Evolutionary conservation across 2,888 invertebrate genomes (phyloP).

Genomic region (Buathra laborator): DNA sequence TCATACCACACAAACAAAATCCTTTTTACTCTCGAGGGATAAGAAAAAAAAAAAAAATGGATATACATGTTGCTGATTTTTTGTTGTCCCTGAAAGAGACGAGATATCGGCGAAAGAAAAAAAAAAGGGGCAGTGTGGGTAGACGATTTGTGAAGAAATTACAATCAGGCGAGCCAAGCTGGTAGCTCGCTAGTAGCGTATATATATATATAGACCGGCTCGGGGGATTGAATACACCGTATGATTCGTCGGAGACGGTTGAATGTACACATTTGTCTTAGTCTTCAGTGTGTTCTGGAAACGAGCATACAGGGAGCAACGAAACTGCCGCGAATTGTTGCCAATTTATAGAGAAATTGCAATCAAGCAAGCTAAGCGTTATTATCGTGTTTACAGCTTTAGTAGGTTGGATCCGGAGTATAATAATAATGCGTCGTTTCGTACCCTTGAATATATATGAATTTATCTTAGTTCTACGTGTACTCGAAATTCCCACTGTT

Average conservation of each 20-base stretch:
- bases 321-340: background rate
- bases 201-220: too few relatives aligned
- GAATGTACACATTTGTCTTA: background rate
- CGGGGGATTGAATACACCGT: background rate
- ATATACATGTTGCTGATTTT: conserved; percentile 11
- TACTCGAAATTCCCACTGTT: background rate
- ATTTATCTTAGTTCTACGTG: background rate
- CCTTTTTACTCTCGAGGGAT: conserved; percentile 1
- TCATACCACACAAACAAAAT: background rate
- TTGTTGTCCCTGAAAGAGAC: conserved; percentile 1
- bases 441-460: background rate
- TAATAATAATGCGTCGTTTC: background rate
- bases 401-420: background rate
- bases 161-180: conserved; percentile 5
- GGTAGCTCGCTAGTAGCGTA: too few relatives aligned
- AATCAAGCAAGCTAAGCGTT: conserved; percentile 14
- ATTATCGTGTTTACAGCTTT: background rate
- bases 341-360: conserved; percentile 1
- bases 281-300: background rate
- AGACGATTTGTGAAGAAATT: conserved; percentile 14
- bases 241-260: background rate
- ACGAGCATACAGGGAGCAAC: background rate
- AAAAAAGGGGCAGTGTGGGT: background rate
- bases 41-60: conserved; percentile 40
- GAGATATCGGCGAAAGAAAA: conserved; percentile 15